Conservation (phyloP, 2,888 invertebrate genomes). For the Dromius quadrimaculatus region DNA sequence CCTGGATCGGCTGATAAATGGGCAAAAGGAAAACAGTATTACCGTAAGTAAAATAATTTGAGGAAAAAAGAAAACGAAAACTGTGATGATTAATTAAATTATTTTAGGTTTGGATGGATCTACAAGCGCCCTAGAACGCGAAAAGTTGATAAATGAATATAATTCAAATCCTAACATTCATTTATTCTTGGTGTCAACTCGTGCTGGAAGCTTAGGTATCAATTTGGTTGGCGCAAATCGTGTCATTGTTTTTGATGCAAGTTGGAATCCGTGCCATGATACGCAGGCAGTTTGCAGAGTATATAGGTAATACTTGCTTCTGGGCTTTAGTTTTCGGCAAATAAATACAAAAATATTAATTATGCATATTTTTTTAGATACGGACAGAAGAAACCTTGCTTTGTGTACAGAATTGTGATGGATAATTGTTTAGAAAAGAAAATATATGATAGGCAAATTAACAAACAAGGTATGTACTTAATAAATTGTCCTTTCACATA, state of each 20-base stretch:
- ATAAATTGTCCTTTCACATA: too few species aligned
- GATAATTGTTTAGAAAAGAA: conserved; percentile 98
- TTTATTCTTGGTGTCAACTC: conserved; percentile 95
- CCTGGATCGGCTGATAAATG: conserved; percentile 81
- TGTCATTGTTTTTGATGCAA: conserved; percentile 97
- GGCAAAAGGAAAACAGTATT: conserved; percentile 90
- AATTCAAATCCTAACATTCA: conserved; percentile 89
- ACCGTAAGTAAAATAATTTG: conserved; percentile 75
- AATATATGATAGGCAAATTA: conserved; percentile 98
- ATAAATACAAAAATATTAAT: neutral
- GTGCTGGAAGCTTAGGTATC: conserved; percentile 96
- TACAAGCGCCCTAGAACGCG: conserved; percentile 93
- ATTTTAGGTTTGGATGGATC: conserved; percentile 90
- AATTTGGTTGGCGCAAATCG: conserved; percentile 98
- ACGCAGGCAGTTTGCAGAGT: conserved; percentile 98
- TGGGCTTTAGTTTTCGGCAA: neutral
- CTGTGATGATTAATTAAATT: neutral
- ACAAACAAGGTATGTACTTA: conserved; percentile 91
- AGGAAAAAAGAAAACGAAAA: neutral
- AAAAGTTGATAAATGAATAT: conserved; percentile 96
- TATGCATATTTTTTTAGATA: conserved; percentile 70
- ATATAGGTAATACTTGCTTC: conserved; percentile 71
- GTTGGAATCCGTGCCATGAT: conserved; percentile 99
- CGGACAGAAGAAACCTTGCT: conserved; percentile 94
- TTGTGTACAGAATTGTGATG: conserved; percentile 95